These are phyloP conservation scores for Acanthurus lineatus DNA, from an alignment of 2,797 vertebrate genomes.

Conservation along the genomic window DNA sequence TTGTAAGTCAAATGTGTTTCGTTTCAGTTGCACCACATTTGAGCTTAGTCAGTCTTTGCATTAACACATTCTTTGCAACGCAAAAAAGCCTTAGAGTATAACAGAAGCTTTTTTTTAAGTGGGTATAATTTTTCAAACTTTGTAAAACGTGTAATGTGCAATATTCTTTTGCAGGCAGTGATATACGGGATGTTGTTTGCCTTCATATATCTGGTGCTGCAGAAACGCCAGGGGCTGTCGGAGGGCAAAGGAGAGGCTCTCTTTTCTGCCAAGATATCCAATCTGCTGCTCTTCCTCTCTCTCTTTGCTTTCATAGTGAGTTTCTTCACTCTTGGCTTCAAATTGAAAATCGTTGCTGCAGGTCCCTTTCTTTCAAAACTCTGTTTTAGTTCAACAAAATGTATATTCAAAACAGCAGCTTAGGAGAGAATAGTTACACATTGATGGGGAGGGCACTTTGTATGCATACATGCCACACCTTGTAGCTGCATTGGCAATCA, in stretches of 20 bases:
- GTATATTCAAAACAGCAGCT: neutral
- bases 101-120: neutral
- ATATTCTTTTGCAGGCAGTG: conserved; percentile 87
- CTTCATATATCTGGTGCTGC: conserved; percentile 94
- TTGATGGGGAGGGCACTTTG: neutral
- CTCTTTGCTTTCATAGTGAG: conserved; percentile 94
- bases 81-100: neutral
- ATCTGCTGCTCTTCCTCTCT: conserved; percentile 92
- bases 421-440: neutral
- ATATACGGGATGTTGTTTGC: conserved; percentile 97
- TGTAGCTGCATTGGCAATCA: neutral
- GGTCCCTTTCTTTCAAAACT: neutral
- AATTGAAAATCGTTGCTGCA: neutral
- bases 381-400: neutral
- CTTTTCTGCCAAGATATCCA: conserved; percentile 92
- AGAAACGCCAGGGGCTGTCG: conserved; percentile 92
- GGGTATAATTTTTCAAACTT: neutral
- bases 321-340: neutral
- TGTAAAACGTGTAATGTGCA: neutral
- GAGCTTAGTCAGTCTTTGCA: neutral
- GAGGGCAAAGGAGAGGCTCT: conserved; percentile 95
- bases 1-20: conserved; percentile 87
- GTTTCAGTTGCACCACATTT: neutral
- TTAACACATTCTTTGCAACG: neutral
- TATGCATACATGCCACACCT: neutral